A percentile compares a stretch with the other conserved stretches of the same genome.
Conservation (phyloP, 2,888 invertebrate species). For the Hylaea fasciaria region DNA sequence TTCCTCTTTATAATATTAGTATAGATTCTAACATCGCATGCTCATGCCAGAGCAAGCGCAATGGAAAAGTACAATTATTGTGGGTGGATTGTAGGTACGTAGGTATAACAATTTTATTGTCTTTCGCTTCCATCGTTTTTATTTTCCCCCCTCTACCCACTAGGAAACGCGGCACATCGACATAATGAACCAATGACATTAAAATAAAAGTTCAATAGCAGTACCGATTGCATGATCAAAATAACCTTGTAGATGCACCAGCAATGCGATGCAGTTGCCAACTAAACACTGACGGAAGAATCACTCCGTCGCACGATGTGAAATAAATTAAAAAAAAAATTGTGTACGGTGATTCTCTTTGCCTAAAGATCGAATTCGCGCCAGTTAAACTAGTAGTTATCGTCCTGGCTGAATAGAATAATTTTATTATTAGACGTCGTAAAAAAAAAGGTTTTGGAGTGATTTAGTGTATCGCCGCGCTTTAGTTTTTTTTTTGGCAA, state of each 20-base stretch:
- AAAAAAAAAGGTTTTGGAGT: not conserved
- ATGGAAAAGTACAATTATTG: too few species aligned
- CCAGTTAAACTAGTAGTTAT: too few species aligned
- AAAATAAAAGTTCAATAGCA: slow-evolving; percentile 56
- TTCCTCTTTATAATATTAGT: not conserved
- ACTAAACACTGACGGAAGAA: slow-evolving; percentile 50
- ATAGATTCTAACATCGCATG: not conserved
- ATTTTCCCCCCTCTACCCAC: too few species aligned
- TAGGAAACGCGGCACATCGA: not conserved
- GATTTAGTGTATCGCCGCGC: too few species aligned
- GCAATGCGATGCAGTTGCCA: slow-evolving; percentile 61
- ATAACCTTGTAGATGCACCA: slow-evolving; percentile 67
- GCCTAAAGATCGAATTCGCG: not conserved
- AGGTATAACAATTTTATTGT: too few species aligned
- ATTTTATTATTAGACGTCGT: not conserved
- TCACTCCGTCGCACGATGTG: slow-evolving; percentile 7
- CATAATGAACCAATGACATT: slow-evolving; percentile 19
- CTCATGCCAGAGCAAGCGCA: not conserved
- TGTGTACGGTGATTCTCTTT: not conserved
- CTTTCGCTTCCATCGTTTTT: too few species aligned
- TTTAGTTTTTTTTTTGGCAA: not conserved
- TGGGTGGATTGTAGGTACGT: too few species aligned
- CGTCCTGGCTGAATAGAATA: not conserved
- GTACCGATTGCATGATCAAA: slow-evolving; percentile 58
- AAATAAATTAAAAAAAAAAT: too few species aligned